A percentile compares a stretch with the other conserved stretches of the same genome.
These are phyloP conservation scores for Nemurella pictetii DNA, from an alignment of 2,888 invertebrate species.

Conservation along the genomic window DNA sequence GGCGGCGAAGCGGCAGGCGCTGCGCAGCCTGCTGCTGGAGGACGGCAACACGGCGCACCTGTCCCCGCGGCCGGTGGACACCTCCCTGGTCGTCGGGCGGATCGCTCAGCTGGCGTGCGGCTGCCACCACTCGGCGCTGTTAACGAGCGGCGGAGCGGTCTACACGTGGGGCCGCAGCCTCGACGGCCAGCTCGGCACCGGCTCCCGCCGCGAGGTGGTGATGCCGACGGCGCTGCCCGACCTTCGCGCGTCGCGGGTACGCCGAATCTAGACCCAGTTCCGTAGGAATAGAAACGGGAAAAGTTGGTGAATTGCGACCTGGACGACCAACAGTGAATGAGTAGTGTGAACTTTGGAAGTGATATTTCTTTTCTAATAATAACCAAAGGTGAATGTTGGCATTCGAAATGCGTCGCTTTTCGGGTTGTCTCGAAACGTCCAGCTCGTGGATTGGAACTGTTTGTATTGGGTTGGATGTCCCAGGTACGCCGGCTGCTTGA, in stretches of 20 bases:
- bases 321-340: no score
- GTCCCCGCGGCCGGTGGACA: constrained; percentile 64
- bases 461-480: no score
- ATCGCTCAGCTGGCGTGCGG: constrained; percentile 69
- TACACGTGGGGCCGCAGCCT: constrained; percentile 88
- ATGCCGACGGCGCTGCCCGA: constrained; percentile 58
- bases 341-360: no score
- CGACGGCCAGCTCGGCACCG: constrained; percentile 85
- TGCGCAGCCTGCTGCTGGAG: constrained; percentile 36
- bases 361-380: no score
- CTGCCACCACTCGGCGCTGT: constrained; percentile 78
- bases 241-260: neutral
- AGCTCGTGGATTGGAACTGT: no score
- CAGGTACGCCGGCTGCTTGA: no score
- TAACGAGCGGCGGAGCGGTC: constrained; percentile 70
- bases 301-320: no score
- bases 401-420: no score
- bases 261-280: neutral
- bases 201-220: constrained; percentile 62
- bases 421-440: no score
- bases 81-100: constrained; percentile 62
- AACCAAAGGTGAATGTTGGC: no score
- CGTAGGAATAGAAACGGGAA: no score
- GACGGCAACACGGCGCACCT: constrained; percentile 55
- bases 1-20: neutral